These are phyloP conservation scores for Sarcophaga variegata DNA, from an alignment of 2,888 invertebrate species.

Conservation along the genomic window DNA sequence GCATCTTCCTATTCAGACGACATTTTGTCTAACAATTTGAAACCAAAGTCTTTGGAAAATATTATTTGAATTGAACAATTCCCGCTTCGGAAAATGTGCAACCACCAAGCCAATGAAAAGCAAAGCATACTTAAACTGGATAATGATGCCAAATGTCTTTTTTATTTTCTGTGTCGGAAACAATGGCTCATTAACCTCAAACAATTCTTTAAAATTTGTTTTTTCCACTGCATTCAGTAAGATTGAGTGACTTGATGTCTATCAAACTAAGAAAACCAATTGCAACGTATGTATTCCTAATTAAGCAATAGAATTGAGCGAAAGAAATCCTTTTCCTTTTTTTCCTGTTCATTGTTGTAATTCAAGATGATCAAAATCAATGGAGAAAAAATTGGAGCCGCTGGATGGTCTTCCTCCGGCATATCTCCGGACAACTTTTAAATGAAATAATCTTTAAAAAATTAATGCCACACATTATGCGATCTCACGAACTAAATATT, in stretches of 20 bases:
- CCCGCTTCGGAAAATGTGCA: background rate
- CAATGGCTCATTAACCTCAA: constrained; percentile 55
- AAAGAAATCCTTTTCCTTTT: background rate
- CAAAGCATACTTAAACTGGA: constrained; percentile 14
- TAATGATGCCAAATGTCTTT: background rate
- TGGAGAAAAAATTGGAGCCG: background rate
- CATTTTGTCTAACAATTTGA: constrained; percentile 11
- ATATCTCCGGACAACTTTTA: too few relatives aligned
- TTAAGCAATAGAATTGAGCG: background rate
- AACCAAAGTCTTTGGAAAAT: constrained; percentile 18
- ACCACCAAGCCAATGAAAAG: background rate
- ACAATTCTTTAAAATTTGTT: background rate
- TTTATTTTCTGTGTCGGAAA: constrained; percentile 11
- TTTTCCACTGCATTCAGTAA: constrained; percentile 16
- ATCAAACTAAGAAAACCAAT: constrained; percentile 5
- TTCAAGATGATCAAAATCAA: background rate
- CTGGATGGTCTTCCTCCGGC: too few relatives aligned
- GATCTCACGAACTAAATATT: too few relatives aligned
- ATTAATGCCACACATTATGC: too few relatives aligned
- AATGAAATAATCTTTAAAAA: too few relatives aligned
- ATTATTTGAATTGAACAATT: constrained; percentile 35
- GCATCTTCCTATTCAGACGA: background rate
- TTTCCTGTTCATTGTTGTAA: background rate
- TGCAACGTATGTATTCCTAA: too few relatives aligned
- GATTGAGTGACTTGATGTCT: constrained; percentile 23